Conservation (phyloP, 2,797 vertebrate species). For the Amniataba percoides region DNA sequence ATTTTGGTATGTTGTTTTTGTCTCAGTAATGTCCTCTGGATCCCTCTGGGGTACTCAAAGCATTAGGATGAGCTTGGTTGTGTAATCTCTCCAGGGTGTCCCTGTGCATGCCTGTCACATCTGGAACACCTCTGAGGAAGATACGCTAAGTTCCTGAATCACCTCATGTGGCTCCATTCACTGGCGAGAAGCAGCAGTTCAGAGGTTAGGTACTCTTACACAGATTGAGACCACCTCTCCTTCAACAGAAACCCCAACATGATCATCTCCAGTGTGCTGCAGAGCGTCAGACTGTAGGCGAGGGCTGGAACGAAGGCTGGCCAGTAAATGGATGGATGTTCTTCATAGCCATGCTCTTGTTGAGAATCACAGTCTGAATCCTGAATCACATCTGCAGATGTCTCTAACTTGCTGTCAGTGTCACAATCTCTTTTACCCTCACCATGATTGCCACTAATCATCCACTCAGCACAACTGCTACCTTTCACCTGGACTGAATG, state of each 20-base stretch:
- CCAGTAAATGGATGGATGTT: background rate
- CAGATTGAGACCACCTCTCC: background rate
- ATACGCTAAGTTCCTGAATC: background rate
- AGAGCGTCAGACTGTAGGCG: background rate
- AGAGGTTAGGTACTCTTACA: background rate
- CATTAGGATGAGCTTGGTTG: background rate
- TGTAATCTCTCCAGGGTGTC: background rate
- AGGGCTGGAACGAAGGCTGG: background rate
- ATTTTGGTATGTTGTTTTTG: background rate
- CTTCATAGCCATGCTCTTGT: background rate
- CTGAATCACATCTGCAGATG: background rate
- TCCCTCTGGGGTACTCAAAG: too few relatives aligned
- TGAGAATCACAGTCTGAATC: background rate
- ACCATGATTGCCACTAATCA: too few relatives aligned
- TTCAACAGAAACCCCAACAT: background rate
- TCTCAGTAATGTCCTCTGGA: background rate
- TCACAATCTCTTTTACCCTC: too few relatives aligned
- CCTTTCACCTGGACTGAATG: background rate
- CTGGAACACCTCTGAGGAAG: background rate
- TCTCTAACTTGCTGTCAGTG: background rate
- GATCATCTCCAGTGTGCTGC: background rate
- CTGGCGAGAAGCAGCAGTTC: background rate
- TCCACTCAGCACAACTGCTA: background rate
- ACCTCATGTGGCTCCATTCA: background rate
- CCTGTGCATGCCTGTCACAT: background rate